Base-by-base conservation (phyloP, 2,888 invertebrate genomes). In the Dicycla oo region DNA sequence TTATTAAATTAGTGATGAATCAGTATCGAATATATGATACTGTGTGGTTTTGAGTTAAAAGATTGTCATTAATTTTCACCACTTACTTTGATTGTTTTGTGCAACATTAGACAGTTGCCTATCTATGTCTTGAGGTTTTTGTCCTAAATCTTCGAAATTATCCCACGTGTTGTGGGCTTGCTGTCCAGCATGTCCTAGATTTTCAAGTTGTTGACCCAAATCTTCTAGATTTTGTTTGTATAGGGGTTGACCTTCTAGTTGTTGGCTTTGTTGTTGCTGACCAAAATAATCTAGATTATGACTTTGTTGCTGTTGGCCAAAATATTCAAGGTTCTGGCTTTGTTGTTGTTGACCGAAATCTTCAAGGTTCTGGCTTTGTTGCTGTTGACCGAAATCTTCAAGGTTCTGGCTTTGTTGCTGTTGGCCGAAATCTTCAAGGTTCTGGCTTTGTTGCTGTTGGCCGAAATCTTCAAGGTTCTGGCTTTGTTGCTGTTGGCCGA, bases 151-250 rank as follows among this genome's bases (percentile, higher is more conserved):
- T 65, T 83, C 74, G 54, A 85, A 72, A 68, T 82, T 81, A 66
- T 84, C 84, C 86, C 86, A 88, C 34, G 80, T 74, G 40, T 80
- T 89, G 84, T 86, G 86, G 43, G 80, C 78, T 81, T 89, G 86
- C 73, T 92, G 91, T 3, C 85, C 82, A 53, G 70, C 54, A n/a
- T n/a, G n/a, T n/a, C n/a, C n/a, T n/a, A n/a, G n/a, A n/a, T n/a
- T n/a, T 84, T 87, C 80, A n/a, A n/a, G n/a, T 71, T 91, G 87
- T 75, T 91, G 91, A 10, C n/a, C n/a, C n/a, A n/a, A n/a, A n/a
- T n/a, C n/a, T n/a, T n/a, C n/a, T n/a, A n/a, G n/a, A n/a, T n/a
- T n/a, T n/a, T n/a, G n/a, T n/a, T n/a, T n/a, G n/a, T n/a, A n/a
- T n/a, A n/a, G n/a, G n/a, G n/a, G 83, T 68, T 90, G 90, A 0